Conservation (phyloP, 2,888 invertebrate genomes). For the Rhingia rostrata region DNA sequence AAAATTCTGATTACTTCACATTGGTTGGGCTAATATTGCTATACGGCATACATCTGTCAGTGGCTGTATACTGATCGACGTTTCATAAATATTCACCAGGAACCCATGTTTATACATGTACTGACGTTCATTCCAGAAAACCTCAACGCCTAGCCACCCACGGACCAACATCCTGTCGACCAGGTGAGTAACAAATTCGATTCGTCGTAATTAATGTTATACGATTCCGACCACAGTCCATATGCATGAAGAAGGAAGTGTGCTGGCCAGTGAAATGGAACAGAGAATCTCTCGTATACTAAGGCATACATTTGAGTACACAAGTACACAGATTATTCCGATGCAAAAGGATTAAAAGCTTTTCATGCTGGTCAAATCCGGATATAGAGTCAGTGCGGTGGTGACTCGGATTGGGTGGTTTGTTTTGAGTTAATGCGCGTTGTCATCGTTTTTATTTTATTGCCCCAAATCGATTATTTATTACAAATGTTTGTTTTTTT, state of each 20-base stretch:
- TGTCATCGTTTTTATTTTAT: slow-evolving; percentile 31
- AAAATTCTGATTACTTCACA: slow-evolving; percentile 69
- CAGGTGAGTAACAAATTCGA: slow-evolving; percentile 74
- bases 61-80: slow-evolving; percentile 3
- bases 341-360: slow-evolving; percentile 66
- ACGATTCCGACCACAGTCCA: slow-evolving; percentile 64
- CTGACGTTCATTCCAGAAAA: neutral
- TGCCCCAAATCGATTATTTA: slow-evolving; percentile 53
- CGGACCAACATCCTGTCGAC: slow-evolving; percentile 59
- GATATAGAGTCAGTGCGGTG: neutral
- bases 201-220: slow-evolving; percentile 73
- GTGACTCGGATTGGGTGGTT: slow-evolving; percentile 9
- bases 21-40: slow-evolving; percentile 61
- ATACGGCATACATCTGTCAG: slow-evolving; percentile 21
- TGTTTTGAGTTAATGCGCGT: slow-evolving; percentile 43
- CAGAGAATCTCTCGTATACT: slow-evolving; percentile 5
- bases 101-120: slow-evolving; percentile 1
- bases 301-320: slow-evolving; percentile 5
- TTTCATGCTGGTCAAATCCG: slow-evolving; percentile 60
- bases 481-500: slow-evolving; percentile 5
- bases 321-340: slow-evolving; percentile 52
- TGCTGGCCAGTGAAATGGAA: slow-evolving; percentile 13
- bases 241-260: slow-evolving; percentile 50
- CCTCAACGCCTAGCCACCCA: slow-evolving; percentile 8
- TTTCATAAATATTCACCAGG: slow-evolving; percentile 69